Evolutionary conservation across 2,888 invertebrate species (phyloP).

Genomic region (Nomada ruficornis): DNA sequence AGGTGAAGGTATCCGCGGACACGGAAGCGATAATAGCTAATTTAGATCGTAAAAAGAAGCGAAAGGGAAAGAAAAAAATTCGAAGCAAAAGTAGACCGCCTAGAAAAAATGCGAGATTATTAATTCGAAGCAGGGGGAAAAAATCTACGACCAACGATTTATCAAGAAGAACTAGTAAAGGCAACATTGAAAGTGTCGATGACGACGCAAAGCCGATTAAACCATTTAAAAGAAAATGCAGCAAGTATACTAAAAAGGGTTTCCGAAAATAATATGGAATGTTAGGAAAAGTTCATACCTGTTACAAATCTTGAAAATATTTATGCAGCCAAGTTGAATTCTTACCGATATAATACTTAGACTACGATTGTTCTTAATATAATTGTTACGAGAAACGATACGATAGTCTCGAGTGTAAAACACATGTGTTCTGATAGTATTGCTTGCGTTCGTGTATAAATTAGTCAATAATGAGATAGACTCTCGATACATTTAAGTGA

Average conservation of each 20-base stretch:
- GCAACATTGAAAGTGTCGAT: slow-evolving; percentile 83
- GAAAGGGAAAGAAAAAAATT: slow-evolving; percentile 74
- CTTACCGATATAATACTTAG: neutral
- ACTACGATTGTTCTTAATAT: neutral
- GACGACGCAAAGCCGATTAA: slow-evolving; percentile 73
- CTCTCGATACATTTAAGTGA: neutral
- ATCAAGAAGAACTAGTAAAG: slow-evolving; percentile 35
- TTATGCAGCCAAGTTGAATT: neutral
- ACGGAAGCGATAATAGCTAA: slow-evolving; percentile 82
- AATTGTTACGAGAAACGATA: slow-evolving; percentile 7
- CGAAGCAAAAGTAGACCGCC: slow-evolving; percentile 83
- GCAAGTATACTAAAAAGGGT: slow-evolving; percentile 74
- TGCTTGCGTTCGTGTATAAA: neutral
- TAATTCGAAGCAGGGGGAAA: slow-evolving; percentile 75
- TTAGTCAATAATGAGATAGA: slow-evolving; percentile 7
- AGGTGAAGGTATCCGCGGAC: slow-evolving; percentile 79
- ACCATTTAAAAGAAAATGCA: slow-evolving; percentile 82
- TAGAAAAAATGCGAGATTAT: slow-evolving; percentile 80
- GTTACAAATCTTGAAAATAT: slow-evolving; percentile 1
- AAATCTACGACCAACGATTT: slow-evolving; percentile 61
- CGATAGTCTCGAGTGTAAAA: neutral
- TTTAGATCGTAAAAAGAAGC: slow-evolving; percentile 76
- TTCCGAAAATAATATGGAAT: slow-evolving; percentile 63
- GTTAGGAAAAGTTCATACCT: neutral
- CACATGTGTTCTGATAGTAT: neutral